phyloP scores from a whole-genome alignment of 2,113 vertebrate species.

The Gallinago undulata region DNA sequence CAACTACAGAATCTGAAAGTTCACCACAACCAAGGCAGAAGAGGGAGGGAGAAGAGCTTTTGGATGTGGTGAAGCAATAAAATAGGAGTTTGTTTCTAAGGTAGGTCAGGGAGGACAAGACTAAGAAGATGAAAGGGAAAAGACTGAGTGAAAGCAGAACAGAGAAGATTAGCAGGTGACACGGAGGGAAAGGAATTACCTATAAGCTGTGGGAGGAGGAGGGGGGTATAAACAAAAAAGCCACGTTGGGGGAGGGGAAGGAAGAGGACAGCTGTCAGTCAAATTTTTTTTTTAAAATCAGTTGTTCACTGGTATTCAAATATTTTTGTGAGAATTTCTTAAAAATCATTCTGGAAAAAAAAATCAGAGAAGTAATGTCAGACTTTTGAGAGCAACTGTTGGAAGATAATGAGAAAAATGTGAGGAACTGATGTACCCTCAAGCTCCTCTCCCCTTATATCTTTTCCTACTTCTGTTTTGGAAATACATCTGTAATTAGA shows the following conservation, averaged over 20 bases:
- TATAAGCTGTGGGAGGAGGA: neutral
- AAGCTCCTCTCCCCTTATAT: neutral
- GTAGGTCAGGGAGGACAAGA: neutral
- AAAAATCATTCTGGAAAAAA: neutral
- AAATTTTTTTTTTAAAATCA: neutral
- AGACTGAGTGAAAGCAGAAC: conserved; percentile 10
- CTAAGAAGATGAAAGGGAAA: neutral
- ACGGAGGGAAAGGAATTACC: neutral
- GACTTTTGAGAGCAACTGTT: neutral
- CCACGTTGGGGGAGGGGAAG: neutral
- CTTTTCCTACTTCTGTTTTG: neutral
- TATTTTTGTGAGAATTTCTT: neutral
- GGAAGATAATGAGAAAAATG: neutral
- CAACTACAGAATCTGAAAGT: neutral
- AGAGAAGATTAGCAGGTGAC: neutral
- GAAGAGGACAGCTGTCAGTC: neutral
- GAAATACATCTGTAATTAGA: neutral
- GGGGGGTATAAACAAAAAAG: neutral
- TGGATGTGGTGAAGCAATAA: neutral
- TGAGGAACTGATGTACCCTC: neutral
- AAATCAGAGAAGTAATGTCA: neutral
- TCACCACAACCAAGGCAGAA: neutral
- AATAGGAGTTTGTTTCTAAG: neutral
- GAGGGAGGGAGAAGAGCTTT: neutral
- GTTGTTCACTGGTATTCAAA: neutral